These are phyloP conservation scores for Syrphus vitripennis DNA, from an alignment of 2,888 invertebrate species.

Conservation along the genomic window DNA sequence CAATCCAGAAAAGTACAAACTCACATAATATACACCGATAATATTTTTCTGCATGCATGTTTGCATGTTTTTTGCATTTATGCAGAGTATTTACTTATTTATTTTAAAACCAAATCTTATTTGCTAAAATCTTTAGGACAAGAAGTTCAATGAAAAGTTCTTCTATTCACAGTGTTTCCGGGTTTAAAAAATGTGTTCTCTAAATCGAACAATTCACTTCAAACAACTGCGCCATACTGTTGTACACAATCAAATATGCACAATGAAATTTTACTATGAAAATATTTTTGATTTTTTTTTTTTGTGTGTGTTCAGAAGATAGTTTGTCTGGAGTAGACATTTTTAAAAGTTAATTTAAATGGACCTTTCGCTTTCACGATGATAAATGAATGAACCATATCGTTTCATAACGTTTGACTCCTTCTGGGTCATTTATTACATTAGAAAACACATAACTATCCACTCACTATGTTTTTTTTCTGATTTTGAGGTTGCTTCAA, in stretches of 20 bases:
- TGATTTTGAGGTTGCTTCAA: neutral
- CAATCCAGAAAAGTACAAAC: no score
- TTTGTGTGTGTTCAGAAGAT: no score
- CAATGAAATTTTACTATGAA: neutral
- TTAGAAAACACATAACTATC: neutral
- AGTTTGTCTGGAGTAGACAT: neutral
- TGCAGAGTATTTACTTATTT: no score
- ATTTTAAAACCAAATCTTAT: no score
- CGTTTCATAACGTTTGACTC: slow-evolving; percentile 12
- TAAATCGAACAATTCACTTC: neutral
- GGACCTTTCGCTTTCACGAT: slow-evolving; percentile 33
- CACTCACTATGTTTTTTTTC: neutral
- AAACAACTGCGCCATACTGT: neutral
- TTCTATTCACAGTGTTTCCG: no score
- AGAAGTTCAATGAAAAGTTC: no score
- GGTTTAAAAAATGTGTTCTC: no score
- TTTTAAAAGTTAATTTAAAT: neutral
- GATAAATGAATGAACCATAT: slow-evolving; percentile 44
- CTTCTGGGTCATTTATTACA: slow-evolving; percentile 42
- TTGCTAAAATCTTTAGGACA: no score
- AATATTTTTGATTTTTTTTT: neutral
- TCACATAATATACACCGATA: no score
- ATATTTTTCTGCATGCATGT: no score
- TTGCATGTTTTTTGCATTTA: no score
- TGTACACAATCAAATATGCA: neutral